A percentile compares a stretch with the other conserved stretches of the same genome.
Conservation (phyloP, 1,140 invertebrate species). For the Drosophila pectinifera region DNA sequence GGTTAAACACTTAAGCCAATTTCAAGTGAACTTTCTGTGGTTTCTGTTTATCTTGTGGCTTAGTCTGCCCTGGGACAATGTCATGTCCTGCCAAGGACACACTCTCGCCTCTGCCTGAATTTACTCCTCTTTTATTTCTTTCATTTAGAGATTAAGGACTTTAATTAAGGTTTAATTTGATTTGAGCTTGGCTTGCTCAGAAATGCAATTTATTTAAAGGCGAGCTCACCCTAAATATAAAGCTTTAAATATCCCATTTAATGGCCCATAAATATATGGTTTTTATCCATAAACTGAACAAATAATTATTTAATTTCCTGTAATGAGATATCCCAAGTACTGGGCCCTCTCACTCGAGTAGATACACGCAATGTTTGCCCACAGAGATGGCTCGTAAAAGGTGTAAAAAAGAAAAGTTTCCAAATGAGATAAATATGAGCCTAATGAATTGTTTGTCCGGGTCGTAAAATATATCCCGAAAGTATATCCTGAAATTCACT, state of each 20-base stretch:
- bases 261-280: neutral
- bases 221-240: neutral
- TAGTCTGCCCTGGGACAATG: slow-evolving; percentile 10
- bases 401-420: slow-evolving; percentile 45
- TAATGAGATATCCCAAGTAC: neutral
- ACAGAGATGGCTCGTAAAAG: slow-evolving; percentile 40
- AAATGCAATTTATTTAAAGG: neutral
- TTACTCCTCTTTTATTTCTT: neutral
- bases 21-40: slow-evolving; percentile 32
- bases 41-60: slow-evolving; percentile 54
- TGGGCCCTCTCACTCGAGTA: neutral
- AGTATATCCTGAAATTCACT: slow-evolving; percentile 10
- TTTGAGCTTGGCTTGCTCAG: neutral
- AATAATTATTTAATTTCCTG: neutral
- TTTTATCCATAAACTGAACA: neutral
- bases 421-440: slow-evolving; percentile 14
- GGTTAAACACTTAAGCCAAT: slow-evolving; percentile 70
- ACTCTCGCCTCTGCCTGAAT: neutral
- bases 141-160: neutral
- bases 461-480: slow-evolving; percentile 21
- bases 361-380: slow-evolving; percentile 43
- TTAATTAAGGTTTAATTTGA: neutral
- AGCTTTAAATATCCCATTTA: neutral
- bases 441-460: slow-evolving; percentile 40
- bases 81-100: neutral